phyloP scores from a whole-genome alignment of 2,113 vertebrate species.

The Ptilorrhoa leucosticta region DNA sequence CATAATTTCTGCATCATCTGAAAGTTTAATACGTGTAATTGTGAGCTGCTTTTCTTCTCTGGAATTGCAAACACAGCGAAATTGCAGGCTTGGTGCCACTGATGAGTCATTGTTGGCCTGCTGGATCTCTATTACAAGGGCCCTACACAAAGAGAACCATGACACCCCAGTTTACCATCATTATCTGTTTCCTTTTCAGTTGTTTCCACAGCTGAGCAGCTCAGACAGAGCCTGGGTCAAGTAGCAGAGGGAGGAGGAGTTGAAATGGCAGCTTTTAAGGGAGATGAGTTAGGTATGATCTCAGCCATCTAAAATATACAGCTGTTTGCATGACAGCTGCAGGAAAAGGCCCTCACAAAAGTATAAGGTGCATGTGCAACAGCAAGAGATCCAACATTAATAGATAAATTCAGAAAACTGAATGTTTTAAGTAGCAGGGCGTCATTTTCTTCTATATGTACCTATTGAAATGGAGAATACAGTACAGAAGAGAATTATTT shows the following conservation, averaged over 20 bases:
- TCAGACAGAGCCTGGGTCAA: neutral
- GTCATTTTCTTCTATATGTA: neutral
- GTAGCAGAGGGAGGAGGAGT: neutral
- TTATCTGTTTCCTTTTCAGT: neutral
- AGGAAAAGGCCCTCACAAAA: neutral
- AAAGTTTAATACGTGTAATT: slow-evolving; percentile 49
- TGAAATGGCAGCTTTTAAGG: neutral
- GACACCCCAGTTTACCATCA: neutral
- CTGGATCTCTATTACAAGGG: neutral
- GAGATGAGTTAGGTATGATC: neutral
- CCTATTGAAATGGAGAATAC: neutral
- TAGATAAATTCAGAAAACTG: neutral
- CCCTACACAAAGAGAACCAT: neutral
- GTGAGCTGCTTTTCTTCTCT: slow-evolving; percentile 29
- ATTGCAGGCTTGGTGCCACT: slow-evolving; percentile 39
- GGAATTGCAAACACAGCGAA: slow-evolving; percentile 39
- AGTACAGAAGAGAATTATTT: neutral
- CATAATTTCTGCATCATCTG: slow-evolving; percentile 46
- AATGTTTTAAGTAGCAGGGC: neutral
- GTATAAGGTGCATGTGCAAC: neutral
- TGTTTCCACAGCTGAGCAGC: neutral
- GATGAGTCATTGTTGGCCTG: slow-evolving; percentile 44
- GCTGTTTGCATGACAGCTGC: neutral
- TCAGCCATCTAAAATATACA: neutral
- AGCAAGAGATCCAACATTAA: neutral